Percentiles rank a stretch among this genome's conserved stretches.
These are phyloP conservation scores for Solea senegalensis DNA, from an alignment of 2,113 vertebrate genomes.

Conservation along the genomic window DNA sequence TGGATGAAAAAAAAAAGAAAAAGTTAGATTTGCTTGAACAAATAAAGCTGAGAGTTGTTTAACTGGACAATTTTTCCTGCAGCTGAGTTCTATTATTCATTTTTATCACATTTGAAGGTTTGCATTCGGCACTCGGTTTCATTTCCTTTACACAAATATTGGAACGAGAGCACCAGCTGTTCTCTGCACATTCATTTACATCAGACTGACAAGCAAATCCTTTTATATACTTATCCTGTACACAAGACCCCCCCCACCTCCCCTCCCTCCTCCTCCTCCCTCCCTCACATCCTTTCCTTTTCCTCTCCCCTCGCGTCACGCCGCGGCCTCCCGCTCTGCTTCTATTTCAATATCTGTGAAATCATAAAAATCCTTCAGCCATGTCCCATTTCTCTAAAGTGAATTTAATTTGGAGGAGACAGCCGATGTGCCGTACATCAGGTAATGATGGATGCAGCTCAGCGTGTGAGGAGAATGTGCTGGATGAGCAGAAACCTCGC, in stretches of 20 bases:
- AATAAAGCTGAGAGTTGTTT: neutral
- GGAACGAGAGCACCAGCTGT: conserved; percentile 43
- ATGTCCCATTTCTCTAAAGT: conserved; percentile 77
- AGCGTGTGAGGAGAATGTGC: conserved; percentile 65
- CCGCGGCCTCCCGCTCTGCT: conserved; percentile 37
- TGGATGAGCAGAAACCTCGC: conserved; percentile 59
- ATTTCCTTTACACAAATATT: conserved; percentile 40
- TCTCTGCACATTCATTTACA: conserved; percentile 60
- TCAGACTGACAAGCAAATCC: conserved; percentile 65
- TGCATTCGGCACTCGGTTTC: conserved; percentile 10
- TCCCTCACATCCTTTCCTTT: neutral
- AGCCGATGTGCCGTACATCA: conserved; percentile 60
- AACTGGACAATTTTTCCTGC: conserved; percentile 11
- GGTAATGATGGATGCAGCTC: conserved; percentile 73
- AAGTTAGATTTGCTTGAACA: neutral
- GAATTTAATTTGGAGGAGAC: conserved; percentile 70
- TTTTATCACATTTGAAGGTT: conserved; percentile 5
- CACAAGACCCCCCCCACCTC: conserved; percentile 15
- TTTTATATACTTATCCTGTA: conserved; percentile 65
- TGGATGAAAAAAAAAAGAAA: neutral
- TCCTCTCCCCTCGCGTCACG: conserved; percentile 19
- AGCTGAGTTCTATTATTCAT: conserved; percentile 21
- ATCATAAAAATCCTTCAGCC: conserved; percentile 80
- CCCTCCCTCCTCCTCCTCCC: neutral
- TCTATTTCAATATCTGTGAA: conserved; percentile 77